Conservation (phyloP, 1,140 invertebrate genomes). For the Drosophila azteca region DNA sequence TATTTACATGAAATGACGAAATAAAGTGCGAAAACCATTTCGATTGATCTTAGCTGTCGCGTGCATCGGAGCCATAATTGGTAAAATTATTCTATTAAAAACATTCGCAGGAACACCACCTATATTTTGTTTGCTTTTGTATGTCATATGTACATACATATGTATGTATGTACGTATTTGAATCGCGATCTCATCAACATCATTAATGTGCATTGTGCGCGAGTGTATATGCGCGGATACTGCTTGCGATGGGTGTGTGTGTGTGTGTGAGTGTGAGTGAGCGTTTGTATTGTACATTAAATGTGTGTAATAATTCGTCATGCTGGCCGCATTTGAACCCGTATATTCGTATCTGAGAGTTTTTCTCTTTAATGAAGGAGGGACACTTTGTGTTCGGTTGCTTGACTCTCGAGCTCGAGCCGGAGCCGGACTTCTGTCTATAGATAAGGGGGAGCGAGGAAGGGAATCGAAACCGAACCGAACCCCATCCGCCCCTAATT, state of each 20-base stretch:
- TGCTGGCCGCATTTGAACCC: slow-evolving; percentile 80
- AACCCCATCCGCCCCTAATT: slow-evolving; percentile 63
- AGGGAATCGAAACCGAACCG: neutral
- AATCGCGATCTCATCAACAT: slow-evolving; percentile 48
- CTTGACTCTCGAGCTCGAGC: too few relatives aligned
- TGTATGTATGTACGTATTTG: slow-evolving; percentile 13
- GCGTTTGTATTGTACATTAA: slow-evolving; percentile 59
- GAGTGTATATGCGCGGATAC: slow-evolving; percentile 9
- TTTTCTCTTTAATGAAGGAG: too few relatives aligned
- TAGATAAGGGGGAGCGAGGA: too few relatives aligned
- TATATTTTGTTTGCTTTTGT: slow-evolving; percentile 9
- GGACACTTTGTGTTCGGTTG: too few relatives aligned
- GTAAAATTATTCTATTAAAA: too few relatives aligned
- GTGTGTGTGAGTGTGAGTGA: neutral
- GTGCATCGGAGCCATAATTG: too few relatives aligned
- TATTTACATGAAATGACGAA: too few relatives aligned
- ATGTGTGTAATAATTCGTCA: slow-evolving; percentile 80
- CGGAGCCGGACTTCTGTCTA: too few relatives aligned
- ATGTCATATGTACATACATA: slow-evolving; percentile 16
- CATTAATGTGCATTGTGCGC: slow-evolving; percentile 68
- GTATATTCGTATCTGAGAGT: slow-evolving; percentile 38
- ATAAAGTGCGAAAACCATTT: too few relatives aligned
- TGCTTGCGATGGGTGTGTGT: slow-evolving; percentile 8
- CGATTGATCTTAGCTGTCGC: too few relatives aligned
- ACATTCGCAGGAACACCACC: too few relatives aligned